Percentiles rank a stretch among this genome's conserved stretches.
Conservation (phyloP, 2,888 invertebrate genomes). For the Cheilosia scutellata region DNA sequence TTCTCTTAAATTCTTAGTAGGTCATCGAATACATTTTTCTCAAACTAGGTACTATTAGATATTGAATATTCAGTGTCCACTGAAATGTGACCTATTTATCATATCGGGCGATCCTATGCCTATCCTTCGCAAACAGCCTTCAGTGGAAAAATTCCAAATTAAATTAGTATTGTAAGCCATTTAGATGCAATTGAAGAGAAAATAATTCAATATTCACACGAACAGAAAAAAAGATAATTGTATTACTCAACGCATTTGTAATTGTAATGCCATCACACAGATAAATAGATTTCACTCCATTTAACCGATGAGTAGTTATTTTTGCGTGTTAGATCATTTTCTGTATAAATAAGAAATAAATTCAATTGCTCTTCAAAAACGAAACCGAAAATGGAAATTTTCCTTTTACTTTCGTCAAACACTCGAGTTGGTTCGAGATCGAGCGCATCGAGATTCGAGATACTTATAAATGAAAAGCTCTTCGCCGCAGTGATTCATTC, state of each 20-base stretch:
- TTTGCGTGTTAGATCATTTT: slow-evolving; percentile 18
- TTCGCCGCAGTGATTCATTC: slow-evolving; percentile 35
- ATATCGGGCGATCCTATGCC: not conserved
- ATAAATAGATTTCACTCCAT: slow-evolving; percentile 47
- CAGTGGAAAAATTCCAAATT: not conserved
- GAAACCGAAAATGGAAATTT: slow-evolving; percentile 61
- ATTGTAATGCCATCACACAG: slow-evolving; percentile 8
- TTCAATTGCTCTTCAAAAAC: slow-evolving; percentile 33
- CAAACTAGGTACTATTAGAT: too few relatives aligned
- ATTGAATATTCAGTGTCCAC: not conserved
- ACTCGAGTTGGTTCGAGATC: slow-evolving; percentile 24
- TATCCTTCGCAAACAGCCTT: not conserved
- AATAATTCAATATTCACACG: not conserved
- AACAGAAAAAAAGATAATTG: not conserved
- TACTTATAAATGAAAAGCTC: not conserved
- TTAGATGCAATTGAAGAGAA: not conserved
- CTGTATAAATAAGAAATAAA: not conserved
- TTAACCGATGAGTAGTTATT: slow-evolving; percentile 14
- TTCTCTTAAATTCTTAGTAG: too few relatives aligned
- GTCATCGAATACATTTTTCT: too few relatives aligned
- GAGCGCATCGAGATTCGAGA: slow-evolving; percentile 5
- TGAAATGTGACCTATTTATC: not conserved
- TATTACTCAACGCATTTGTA: slow-evolving; percentile 26
- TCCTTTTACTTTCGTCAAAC: slow-evolving; percentile 54
- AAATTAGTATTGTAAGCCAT: not conserved